These are phyloP conservation scores for Laodelphax striatellus DNA, from an alignment of 1,140 invertebrate species.

Conservation along the genomic window DNA sequence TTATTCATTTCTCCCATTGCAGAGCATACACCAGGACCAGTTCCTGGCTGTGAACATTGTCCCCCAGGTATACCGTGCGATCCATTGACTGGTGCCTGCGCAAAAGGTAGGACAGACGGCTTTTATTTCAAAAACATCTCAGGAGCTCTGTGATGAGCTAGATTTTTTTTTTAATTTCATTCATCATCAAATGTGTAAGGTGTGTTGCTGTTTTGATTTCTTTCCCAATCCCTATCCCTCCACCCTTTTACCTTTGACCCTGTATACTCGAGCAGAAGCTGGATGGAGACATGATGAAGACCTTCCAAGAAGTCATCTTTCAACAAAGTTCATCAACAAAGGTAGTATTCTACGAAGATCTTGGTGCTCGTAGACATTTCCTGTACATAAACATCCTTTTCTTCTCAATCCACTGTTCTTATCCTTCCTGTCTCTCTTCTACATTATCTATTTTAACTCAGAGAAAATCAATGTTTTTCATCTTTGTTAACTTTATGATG, in stretches of 20 bases:
- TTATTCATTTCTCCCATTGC: background rate
- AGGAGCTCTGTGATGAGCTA: too few species aligned
- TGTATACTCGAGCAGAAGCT: background rate
- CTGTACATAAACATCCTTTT: too few species aligned
- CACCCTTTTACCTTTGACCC: background rate
- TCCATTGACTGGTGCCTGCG: slow-evolving; percentile 58
- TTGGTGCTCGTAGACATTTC: too few species aligned
- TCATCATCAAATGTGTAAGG: slow-evolving; percentile 5
- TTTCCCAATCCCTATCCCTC: background rate
- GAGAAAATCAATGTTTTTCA: too few species aligned
- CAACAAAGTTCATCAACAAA: background rate
- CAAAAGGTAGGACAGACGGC: slow-evolving; percentile 53
- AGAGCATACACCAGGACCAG: slow-evolving; percentile 3
- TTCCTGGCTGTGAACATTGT: slow-evolving; percentile 54
- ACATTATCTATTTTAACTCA: too few species aligned
- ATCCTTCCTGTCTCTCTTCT: too few species aligned
- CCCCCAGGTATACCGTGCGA: slow-evolving; percentile 61
- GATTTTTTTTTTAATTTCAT: too few species aligned
- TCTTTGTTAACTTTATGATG: too few species aligned
- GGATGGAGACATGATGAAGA: background rate
- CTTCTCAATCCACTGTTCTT: too few species aligned
- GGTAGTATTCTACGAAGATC: too few species aligned
- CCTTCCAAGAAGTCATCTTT: slow-evolving; percentile 6
- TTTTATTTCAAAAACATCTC: slow-evolving; percentile 4
- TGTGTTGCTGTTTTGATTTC: slow-evolving; percentile 29